Base-by-base conservation (phyloP, 2,888 invertebrate species). In the Bedellia somnulentella region DNA sequence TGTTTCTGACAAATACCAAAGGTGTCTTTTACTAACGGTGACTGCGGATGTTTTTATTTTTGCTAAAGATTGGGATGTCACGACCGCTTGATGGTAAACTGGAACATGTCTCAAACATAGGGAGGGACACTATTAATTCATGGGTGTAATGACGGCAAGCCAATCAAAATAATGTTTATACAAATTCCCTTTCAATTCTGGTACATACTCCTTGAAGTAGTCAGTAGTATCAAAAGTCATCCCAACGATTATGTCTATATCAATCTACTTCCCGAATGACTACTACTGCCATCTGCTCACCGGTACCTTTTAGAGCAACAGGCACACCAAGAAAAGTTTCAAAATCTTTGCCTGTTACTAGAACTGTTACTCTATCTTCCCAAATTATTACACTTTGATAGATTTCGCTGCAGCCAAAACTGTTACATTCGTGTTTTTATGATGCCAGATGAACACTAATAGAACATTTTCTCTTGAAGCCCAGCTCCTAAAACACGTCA, bases 161-260 rank as follows among this genome's bases (percentile, higher is more conserved):
- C 11, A 24, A 6, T 9, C 13, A 24, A 12, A 23, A 23, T 9
- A 23, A 23, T 23, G n/a, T 23, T 23, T 11, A 11, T 23, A 4
- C 5, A 6, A 23, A 23, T 9, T 23, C 5, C 4, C n/a, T 23
- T 23, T 23, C 23, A n/a, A n/a, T n/a, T n/a, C n/a, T n/a, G n/a
- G n/a, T n/a, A n/a, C n/a, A n/a, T n/a, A 6, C 13, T 5, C 24
- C 13, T 12, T 12, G 24, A 9, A 12, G 12, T 6, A 31, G 21
- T 15, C 26, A 3, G 31, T 31, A 13, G 31, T 27, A 15, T 31
- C 27, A 27, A 27, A 31, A 24, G 8, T n/a, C 6, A 27, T 17
- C 12, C 24, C 24, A 3, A 24, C 17, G 16, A 17, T 16, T 12
- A 23, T 21, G n/a, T n/a, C n/a, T 4, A 27, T 24, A 30, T 17